Base-by-base conservation (phyloP, 1,140 invertebrate genomes). In the Anastrepha ludens region DNA sequence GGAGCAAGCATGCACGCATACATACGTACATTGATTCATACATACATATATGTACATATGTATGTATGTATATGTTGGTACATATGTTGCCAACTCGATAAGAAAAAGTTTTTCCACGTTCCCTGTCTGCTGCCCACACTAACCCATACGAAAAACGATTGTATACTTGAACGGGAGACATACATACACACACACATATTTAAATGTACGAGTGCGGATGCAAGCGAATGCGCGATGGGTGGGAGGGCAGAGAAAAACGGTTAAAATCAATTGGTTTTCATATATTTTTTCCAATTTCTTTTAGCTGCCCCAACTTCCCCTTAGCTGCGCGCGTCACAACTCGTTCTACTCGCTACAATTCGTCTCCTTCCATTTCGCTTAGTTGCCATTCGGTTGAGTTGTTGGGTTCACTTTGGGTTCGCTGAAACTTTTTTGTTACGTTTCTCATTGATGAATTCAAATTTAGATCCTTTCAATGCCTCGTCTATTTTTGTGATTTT, bases 251-350 rank as follows among this genome's bases (percentile, higher is more conserved):
- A 2, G 59, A 4, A 86, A 86, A 86, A 86, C 59, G 85, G 85
- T 86, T 86, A 60, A 62, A 86, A 86, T 86, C 85, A 62, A 86
- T 86, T 86, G 85, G 58, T 62, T 81, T 81, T 81, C 74, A 81
- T 81, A 81, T 81, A 81, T 81, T 62, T 86, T 62, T 62, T 59
- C 20, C 39, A 86, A 59, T 86, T 86, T 86, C 55, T 41, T 62
- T 60, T 86, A 11, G 15, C 59, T 55, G 9, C 7, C 3, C n/a
- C 6, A 55, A 5, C n/a, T 6, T 2, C 5, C 74, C 2, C 1
- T 50, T 47, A 55, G 55, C n/a, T 7, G 7, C 5, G 47, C 47
- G 9, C 47, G 74, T 17, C 44, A 55, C 44, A 81, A 74, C 67
- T 74, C 67, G 74, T 81, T n/a, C 74, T 8, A 7, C 44, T 8